Evolutionary conservation across 2,797 vertebrate species (phyloP).

Genomic region (Tinamus major): DNA sequence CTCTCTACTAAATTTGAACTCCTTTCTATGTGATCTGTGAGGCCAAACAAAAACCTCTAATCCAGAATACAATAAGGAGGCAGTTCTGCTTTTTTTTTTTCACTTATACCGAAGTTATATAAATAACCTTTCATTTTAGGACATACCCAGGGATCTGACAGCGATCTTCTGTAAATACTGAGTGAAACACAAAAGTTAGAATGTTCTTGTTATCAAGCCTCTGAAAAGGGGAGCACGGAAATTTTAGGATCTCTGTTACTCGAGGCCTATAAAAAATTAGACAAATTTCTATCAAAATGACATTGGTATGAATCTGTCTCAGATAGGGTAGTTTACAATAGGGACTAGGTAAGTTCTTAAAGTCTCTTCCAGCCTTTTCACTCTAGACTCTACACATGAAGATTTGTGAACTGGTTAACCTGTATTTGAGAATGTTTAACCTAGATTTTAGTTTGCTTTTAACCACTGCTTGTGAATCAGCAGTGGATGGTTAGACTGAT

Average conservation of each 20-base stretch:
- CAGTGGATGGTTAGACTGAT: not conserved
- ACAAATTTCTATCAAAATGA: not conserved
- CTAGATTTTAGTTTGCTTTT: not conserved
- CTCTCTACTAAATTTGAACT: not conserved
- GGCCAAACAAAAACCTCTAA: not conserved
- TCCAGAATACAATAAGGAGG: not conserved
- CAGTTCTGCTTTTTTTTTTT: not conserved
- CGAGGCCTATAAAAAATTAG: not conserved
- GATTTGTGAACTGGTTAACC: not conserved
- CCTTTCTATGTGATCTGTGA: not conserved
- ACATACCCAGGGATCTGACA: not conserved
- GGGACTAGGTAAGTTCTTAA: not conserved
- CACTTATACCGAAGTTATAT: not conserved
- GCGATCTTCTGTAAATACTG: not conserved
- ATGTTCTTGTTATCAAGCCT: not conserved
- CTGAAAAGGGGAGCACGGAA: not conserved
- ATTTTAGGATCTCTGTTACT: not conserved
- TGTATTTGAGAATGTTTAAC: not conserved
- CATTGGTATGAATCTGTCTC: not conserved
- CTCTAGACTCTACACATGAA: not conserved
- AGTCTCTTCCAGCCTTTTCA: not conserved
- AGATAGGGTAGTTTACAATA: not conserved
- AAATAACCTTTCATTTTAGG: not conserved
- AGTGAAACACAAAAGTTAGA: not conserved
- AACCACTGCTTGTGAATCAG: not conserved